phyloP scores from a whole-genome alignment of 2,113 vertebrate species.

The Rhinolophus sinicus region DNA sequence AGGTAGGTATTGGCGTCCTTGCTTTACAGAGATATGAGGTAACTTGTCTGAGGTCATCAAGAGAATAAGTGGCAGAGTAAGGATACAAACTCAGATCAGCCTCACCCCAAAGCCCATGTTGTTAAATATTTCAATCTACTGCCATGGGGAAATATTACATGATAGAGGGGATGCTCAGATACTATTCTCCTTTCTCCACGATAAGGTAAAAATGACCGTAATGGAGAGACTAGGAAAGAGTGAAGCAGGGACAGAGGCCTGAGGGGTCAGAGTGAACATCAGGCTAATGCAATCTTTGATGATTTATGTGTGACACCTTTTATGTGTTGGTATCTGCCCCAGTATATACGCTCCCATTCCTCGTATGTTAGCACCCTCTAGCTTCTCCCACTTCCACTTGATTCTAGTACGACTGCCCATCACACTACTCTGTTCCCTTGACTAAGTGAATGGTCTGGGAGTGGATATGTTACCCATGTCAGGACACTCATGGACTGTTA shows the following conservation, averaged over 20 bases:
- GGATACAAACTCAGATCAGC: neutral
- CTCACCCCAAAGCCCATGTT: neutral
- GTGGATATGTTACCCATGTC: neutral
- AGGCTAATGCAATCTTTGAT: neutral
- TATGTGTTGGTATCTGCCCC: neutral
- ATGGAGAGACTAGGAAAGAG: neutral
- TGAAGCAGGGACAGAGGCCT: neutral
- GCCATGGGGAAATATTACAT: neutral
- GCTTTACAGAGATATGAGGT: neutral
- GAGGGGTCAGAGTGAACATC: neutral
- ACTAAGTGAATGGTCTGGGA: neutral
- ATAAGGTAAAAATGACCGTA: neutral
- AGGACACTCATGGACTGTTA: neutral
- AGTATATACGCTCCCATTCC: neutral
- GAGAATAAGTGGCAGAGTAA: neutral
- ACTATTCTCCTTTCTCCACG: neutral
- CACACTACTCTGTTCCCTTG: neutral
- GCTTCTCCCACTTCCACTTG: neutral
- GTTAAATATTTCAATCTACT: conserved; percentile 17
- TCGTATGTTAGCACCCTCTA: neutral
- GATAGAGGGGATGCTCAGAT: neutral
- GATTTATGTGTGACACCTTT: neutral
- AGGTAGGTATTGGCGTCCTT: neutral
- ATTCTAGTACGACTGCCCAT: neutral
- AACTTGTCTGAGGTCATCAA: neutral